Conservation (phyloP, 2,113 vertebrate species). For the Talpa occidentalis region DNA sequence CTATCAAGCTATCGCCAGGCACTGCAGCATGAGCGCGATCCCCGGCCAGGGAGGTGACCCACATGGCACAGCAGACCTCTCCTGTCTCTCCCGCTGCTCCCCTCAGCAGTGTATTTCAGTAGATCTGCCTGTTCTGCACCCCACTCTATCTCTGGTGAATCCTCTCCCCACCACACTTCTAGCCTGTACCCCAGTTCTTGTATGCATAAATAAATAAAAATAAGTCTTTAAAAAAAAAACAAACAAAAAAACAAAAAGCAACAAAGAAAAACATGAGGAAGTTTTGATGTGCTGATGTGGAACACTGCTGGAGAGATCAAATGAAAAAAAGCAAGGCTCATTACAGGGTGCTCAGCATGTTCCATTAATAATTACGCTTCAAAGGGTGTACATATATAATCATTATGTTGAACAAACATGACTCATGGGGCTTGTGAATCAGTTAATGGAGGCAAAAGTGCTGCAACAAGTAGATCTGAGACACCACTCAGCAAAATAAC, state of each 20-base stretch:
- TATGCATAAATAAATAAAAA: too few species aligned
- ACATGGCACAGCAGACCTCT: too few species aligned
- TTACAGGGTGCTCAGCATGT: neutral
- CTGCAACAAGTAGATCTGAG: slow-evolving; percentile 28
- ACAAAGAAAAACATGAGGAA: neutral
- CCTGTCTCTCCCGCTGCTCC: too few species aligned
- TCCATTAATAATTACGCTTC: slow-evolving; percentile 41
- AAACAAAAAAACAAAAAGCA: neutral
- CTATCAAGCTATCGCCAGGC: too few species aligned
- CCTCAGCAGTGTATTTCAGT: too few species aligned
- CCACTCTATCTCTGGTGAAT: too few species aligned
- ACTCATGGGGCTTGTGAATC: slow-evolving; percentile 10
- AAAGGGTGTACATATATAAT: slow-evolving; percentile 10
- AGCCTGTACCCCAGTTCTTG: too few species aligned
- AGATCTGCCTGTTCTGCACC: too few species aligned
- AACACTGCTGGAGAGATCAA: neutral
- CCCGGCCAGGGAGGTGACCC: too few species aligned
- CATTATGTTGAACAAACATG: slow-evolving; percentile 58
- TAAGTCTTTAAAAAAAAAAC: neutral
- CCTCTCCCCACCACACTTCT: too few species aligned
- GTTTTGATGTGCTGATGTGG: neutral
- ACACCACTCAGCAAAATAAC: neutral
- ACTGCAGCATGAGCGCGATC: too few species aligned
- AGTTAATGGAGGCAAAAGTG: neutral
- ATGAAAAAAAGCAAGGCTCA: neutral